phyloP scores from a whole-genome alignment of 2,888 invertebrate genomes.

The Brenthis ino region DNA sequence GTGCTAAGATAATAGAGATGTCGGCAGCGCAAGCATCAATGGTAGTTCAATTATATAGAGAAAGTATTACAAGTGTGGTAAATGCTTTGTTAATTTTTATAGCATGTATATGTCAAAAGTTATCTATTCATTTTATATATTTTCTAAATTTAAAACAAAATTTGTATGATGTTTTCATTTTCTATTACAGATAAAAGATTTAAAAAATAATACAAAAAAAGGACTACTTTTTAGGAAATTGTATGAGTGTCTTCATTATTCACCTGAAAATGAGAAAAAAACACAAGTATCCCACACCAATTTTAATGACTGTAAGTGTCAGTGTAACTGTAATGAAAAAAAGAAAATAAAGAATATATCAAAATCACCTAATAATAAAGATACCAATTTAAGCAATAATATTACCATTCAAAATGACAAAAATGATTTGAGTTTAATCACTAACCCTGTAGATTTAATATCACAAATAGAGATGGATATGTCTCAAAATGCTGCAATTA shows the following conservation, averaged over 20 bases:
- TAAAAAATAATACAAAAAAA: slow-evolving; percentile 65
- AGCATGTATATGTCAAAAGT: background rate
- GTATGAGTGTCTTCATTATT: slow-evolving; percentile 59
- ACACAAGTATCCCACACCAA: slow-evolving; percentile 51
- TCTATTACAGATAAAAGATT: slow-evolving; percentile 61
- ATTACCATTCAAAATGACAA: slow-evolving; percentile 29
- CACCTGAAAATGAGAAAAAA: slow-evolving; percentile 64
- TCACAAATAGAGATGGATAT: slow-evolving; percentile 14
- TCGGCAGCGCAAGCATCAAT: slow-evolving; percentile 71
- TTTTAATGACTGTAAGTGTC: slow-evolving; percentile 54
- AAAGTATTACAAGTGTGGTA: slow-evolving; percentile 65
- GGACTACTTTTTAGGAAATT: slow-evolving; percentile 63
- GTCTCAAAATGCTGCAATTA: background rate
- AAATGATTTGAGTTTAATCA: slow-evolving; percentile 29
- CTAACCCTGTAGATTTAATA: background rate
- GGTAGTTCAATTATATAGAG: slow-evolving; percentile 71
- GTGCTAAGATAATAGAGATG: slow-evolving; percentile 71
- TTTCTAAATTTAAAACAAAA: background rate
- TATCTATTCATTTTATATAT: too few relatives aligned
- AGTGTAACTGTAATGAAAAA: slow-evolving; percentile 57
- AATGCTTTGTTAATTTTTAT: slow-evolving; percentile 6
- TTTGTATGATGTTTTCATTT: slow-evolving; percentile 14
- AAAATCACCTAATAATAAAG: slow-evolving; percentile 38
- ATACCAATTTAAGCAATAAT: slow-evolving; percentile 14
- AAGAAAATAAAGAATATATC: slow-evolving; percentile 53